A percentile compares a stretch with the other conserved stretches of the same genome.
These are phyloP conservation scores for Phacellophora camtschatica DNA, from an alignment of 30 jellyfish, hydroid and myxozoan genomes.

Conservation along the genomic window DNA sequence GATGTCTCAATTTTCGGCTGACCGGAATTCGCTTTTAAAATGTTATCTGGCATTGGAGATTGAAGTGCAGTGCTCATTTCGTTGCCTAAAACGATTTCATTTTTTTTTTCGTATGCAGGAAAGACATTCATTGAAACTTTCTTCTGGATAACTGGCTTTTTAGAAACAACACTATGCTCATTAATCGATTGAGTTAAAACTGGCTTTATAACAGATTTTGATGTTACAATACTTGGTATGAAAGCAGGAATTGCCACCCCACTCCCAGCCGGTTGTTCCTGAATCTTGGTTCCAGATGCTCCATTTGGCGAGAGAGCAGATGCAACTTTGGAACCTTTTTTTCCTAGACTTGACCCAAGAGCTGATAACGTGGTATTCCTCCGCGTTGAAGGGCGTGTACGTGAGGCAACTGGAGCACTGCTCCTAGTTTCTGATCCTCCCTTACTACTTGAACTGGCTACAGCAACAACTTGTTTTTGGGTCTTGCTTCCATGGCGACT, in stretches of 20 bases:
- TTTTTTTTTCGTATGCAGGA: background rate
- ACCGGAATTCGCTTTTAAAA: background rate
- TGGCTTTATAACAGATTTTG: background rate
- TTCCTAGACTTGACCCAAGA: slow-evolving; percentile 32
- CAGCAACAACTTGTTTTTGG: background rate
- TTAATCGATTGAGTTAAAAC: background rate
- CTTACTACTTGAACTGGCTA: slow-evolving; percentile 1
- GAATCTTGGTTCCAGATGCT: slow-evolving; percentile 10
- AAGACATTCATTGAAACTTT: background rate
- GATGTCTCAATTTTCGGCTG: background rate
- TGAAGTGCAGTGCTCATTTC: background rate
- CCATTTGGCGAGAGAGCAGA: slow-evolving; percentile 27
- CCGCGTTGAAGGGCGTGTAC: slow-evolving; percentile 67
- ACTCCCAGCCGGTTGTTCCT: background rate
- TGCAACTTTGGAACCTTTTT: slow-evolving; percentile 16
- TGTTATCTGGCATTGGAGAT: background rate
- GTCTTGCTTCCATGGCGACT: background rate
- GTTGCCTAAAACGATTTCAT: background rate
- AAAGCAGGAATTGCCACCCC: background rate
- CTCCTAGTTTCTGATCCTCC: background rate
- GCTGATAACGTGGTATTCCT: slow-evolving; percentile 50
- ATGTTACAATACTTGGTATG: background rate
- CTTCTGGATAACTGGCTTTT: background rate
- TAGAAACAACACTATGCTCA: background rate
- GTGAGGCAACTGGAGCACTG: slow-evolving; percentile 70